Base-by-base conservation (phyloP, 2,113 vertebrate genomes). In the Muntiacus reevesi region DNA sequence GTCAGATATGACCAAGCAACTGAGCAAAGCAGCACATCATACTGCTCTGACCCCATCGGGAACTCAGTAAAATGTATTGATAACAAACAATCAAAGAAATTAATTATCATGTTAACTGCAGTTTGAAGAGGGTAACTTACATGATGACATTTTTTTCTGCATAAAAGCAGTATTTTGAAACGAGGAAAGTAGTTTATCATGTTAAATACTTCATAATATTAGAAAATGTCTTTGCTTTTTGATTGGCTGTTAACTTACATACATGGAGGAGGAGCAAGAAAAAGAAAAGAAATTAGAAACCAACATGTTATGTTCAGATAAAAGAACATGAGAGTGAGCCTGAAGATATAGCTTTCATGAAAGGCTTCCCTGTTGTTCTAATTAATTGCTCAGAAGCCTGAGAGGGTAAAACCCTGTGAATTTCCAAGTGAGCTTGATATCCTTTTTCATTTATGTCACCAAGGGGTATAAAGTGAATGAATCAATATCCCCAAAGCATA, bases 401-500 rank as follows among this genome's bases (percentile, higher is more conserved):
- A 81, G 40, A 89, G 60, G 36, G 45, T 74, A 55, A 92, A 91
- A 28, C 36, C 71, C 23, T 55, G 71, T 62, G 40, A 91, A 94
- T 84, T 64, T 97, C 74, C 84, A 97, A 87, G 93, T 84, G 54
- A 86, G 33, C 47, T 50, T 83, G 67, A 83, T 93, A 36, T 40
- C 67, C 5, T 95, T 92, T 71, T 93, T 88, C 36, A 28, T 93
- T 94, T 87, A 78, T 91, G 57, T 86, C 81, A 93, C 95, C 83
- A 78, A 93, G 55, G 67, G 87, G 11, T 62, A 50, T 50, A 79
- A 87, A 89, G 60, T 84, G 87, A 95, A 91, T 71, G 89, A 94
- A 89, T 97, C 91, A 95, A 92, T 87, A 95, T 43, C 83, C 52
- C n/a, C 87, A 33, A 81, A 96, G 87, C 83, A 47, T 59, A 87